phyloP scores from a whole-genome alignment of 1,140 invertebrate genomes.

The Scylla paramamosain region DNA sequence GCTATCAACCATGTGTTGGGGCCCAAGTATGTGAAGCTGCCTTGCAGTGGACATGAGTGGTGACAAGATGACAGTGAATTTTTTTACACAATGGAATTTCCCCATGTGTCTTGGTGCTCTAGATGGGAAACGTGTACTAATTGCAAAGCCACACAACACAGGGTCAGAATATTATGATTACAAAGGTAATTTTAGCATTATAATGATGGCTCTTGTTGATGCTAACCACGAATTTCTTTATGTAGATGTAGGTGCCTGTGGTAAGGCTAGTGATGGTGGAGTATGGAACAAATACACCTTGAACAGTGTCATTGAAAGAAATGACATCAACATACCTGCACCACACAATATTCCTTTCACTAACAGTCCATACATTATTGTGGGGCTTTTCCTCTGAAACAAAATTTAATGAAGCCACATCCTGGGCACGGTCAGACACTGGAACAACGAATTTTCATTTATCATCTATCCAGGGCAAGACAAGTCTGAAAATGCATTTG shows the following conservation, averaged over 20 bases:
- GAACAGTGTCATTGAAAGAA: background rate
- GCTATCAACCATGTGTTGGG: background rate
- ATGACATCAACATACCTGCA: background rate
- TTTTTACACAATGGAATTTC: background rate
- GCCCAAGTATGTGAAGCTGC: background rate
- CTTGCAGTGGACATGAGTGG: background rate
- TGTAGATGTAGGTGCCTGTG: constrained; percentile 41
- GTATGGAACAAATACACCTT: constrained; percentile 39
- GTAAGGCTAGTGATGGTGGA: constrained; percentile 42
- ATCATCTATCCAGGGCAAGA: constrained; percentile 10
- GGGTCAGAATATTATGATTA: constrained; percentile 55
- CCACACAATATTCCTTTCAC: background rate
- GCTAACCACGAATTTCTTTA: constrained; percentile 45
- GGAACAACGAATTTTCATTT: constrained; percentile 11
- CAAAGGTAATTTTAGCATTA: constrained; percentile 34
- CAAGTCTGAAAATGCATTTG: background rate
- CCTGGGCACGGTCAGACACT: background rate
- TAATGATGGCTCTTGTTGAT: constrained; percentile 52
- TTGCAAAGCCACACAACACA: background rate
- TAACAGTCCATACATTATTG: constrained; percentile 30
- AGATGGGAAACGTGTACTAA: background rate
- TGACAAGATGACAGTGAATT: background rate
- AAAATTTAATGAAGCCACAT: constrained; percentile 38
- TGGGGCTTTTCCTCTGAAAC: background rate
- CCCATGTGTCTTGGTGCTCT: constrained; percentile 30